Evolutionary conservation across 2,888 invertebrate species (phyloP), one percentile per base, ranked within the genome.

Genomic region (Crepidodera aurea): DNA sequence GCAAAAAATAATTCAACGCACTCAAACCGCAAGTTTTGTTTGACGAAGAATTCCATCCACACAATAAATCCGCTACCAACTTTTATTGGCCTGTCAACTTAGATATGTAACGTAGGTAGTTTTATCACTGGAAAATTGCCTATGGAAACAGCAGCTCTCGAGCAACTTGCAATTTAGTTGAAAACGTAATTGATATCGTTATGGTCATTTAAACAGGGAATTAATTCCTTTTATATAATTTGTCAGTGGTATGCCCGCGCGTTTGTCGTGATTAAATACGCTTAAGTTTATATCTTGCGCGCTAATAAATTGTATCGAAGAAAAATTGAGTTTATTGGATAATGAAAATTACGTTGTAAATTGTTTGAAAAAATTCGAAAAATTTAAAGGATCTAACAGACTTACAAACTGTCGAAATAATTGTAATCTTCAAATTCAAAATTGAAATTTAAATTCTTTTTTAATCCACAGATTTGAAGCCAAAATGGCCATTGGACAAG

Each of bases 101-200:
- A 53, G 60, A 64, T 64, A 60, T 64, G 64, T 56, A 48, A 34
- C 12, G 27, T 53, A 54, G 25, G 58, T 34, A 60, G 60, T 64
- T 61, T 66, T 61, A 66, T 66, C 66, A 61, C 61, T 59, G 37
- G 48, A 51, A 63, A 90, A 48, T 48, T 48, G 15, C 48, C 27
- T 88, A 79, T 94, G 92, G 71, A 97, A 97, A 55, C 95, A 42
- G 62, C 48, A 50, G 44, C 53, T 46, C 29, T 51, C 39, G 50
- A 48, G 48, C 48, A 27, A 4, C 51, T 18, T 18, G 56, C 59
- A 62, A 64, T 62, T 62, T 56, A 40, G 44, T 56, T 13, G 44
- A 44, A 56, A 59, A 48, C 56, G 60, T 66, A 67, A 62, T 67
- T 60, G 67, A 67, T 67, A 64, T 67, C 67, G 67, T 67, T 64